Percentiles rank a stretch among this genome's conserved stretches.
Conservation (phyloP, 2,888 invertebrate species). For the Callyntrura sp. region DNA sequence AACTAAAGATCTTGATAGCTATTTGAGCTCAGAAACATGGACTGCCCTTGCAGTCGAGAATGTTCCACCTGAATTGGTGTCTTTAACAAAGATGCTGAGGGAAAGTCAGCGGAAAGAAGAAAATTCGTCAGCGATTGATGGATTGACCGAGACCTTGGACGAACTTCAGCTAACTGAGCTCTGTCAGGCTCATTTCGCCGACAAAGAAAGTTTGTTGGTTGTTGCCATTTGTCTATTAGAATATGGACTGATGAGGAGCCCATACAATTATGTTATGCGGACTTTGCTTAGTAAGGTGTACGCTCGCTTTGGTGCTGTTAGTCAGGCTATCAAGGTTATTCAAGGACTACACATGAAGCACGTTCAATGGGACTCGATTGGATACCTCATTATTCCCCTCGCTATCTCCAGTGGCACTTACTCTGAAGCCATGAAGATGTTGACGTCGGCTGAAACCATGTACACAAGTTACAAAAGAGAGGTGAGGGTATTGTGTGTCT, state of each 20-base stretch:
- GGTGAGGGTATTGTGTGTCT: slow-evolving; percentile 86
- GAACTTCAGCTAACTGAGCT: not conserved
- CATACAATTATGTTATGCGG: slow-evolving; percentile 96
- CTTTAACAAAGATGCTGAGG: not conserved
- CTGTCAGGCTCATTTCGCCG: not conserved
- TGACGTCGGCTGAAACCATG: slow-evolving; percentile 93
- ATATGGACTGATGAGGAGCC: slow-evolving; percentile 90
- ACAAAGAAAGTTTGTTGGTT: not conserved
- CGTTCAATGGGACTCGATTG: slow-evolving; percentile 96
- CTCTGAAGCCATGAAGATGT: slow-evolving; percentile 89
- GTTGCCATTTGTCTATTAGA: slow-evolving; percentile 87
- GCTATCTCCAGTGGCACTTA: slow-evolving; percentile 91
- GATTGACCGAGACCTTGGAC: not conserved
- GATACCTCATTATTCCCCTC: slow-evolving; percentile 90
- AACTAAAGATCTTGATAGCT: not conserved
- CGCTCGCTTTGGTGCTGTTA: slow-evolving; percentile 89
- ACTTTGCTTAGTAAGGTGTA: slow-evolving; percentile 93
- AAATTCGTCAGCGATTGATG: not conserved
- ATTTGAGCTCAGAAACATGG: not conserved
- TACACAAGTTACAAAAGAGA: slow-evolving; percentile 96
- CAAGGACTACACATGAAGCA: slow-evolving; percentile 95
- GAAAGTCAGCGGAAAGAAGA: not conserved
- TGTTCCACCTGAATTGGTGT: not conserved
- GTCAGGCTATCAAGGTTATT: slow-evolving; percentile 91
- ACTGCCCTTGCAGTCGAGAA: not conserved